phyloP scores from a whole-genome alignment of 2,113 vertebrate species.

The Epinephelus fuscoguttatus region DNA sequence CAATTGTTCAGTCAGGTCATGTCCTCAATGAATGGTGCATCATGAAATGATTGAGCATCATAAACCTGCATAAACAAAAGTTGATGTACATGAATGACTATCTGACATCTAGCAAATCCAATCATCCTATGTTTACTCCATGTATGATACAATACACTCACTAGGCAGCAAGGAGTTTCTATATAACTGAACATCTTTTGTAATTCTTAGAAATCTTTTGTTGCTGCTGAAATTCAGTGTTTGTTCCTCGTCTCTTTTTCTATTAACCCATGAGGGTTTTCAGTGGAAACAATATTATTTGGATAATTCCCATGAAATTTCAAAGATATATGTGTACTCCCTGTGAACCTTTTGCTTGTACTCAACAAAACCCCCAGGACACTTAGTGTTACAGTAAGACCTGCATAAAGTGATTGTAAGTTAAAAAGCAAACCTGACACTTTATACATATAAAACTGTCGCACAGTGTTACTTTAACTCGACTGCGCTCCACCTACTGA shows the following conservation, averaged over 20 bases:
- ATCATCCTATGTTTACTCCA: not conserved
- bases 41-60: not conserved
- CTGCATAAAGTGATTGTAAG: not conserved
- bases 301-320: not conserved
- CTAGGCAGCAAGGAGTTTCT: not conserved
- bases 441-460: not conserved
- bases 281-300: not conserved
- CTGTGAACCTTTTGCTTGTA: not conserved
- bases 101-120: not conserved
- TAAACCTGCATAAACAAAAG: not conserved
- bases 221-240: not conserved
- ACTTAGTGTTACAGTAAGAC: not conserved
- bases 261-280: not conserved
- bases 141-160: not conserved
- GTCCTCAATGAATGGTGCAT: conserved; percentile 4
- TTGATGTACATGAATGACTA: too few relatives aligned
- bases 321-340: not conserved
- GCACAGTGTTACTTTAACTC: not conserved
- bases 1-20: conserved; percentile 36
- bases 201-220: too few relatives aligned
- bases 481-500: conserved; percentile 4
- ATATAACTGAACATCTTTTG: not conserved
- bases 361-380: not conserved
- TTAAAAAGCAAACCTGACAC: not conserved
- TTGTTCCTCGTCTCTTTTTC: not conserved